Evolutionary conservation across 92 coral and sea anemone species (phyloP), one percentile per base, ranked within the genome.

Genomic region (Chrysogorgia sp.): DNA sequence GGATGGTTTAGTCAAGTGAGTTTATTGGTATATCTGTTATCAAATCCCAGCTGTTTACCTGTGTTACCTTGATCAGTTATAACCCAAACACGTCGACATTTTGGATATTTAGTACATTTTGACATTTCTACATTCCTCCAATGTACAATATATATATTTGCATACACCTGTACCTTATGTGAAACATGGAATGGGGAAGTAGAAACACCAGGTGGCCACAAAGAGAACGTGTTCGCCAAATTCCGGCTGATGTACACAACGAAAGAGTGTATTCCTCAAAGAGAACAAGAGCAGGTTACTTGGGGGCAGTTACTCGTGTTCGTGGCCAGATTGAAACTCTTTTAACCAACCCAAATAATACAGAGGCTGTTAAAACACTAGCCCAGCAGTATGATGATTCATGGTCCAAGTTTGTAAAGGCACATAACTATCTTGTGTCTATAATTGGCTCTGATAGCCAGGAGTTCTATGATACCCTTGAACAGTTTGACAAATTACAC

Each of bases 251-350:
- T 10, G 55, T 58, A 0, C 40, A 33, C 32, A 28, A 10, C 10
- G 81, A 75, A 61, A 14, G 32, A 29, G 23, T 75, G 8, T 37
- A 31, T 23, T 29, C 81, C n/a, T 35, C 69, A 15, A 75, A 75
- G 31, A 58, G 56, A 20, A 1, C 81, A 58, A 37, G 81, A 57
- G 58, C 81, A 0, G 81, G 81, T 32, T 61, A 21, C 20, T 34
- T 57, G 17, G 58, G 69, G 21, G 67, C 81, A 6, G 70, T 75
- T 61, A 58, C 67, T 25, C 81, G 81, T 37, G 69, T 75, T 21
- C 81, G 69, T n/a, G 55, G 81, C 22, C 22, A 58, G 41, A 75
- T 75, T 41, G 69, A 58, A 75, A 23, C 50, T 15, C 69, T 75
- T 7, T 25, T 75, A 32, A 0, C 19, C n/a, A 31, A 52, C 34